Evolutionary conservation across 2,888 invertebrate species (phyloP).

Genomic region (Sminthurinus aureus): DNA sequence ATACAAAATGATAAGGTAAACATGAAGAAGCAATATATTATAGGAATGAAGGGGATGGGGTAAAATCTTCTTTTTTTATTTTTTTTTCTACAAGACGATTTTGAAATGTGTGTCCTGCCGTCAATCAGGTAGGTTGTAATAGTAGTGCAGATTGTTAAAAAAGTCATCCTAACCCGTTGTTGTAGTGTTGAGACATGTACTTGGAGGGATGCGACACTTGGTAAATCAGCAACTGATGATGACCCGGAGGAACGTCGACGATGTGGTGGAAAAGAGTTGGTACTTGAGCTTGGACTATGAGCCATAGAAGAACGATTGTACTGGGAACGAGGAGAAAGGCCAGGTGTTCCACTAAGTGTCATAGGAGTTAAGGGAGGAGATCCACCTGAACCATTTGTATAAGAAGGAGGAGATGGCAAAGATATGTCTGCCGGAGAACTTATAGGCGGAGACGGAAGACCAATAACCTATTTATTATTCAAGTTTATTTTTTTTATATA

Average conservation of each 20-base stretch:
- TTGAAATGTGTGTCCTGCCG: constrained; percentile 15
- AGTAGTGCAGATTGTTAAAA: background rate
- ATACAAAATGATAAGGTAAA: too few relatives aligned
- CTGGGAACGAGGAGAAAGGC: constrained; percentile 47
- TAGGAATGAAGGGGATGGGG: background rate
- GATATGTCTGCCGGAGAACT: constrained; percentile 49
- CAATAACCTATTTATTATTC: constrained; percentile 37
- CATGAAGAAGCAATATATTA: too few relatives aligned
- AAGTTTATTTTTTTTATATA: too few relatives aligned
- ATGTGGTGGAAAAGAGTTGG: constrained; percentile 47
- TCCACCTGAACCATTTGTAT: constrained; percentile 48
- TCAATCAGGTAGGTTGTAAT: constrained; percentile 44
- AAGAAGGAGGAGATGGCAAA: constrained; percentile 56
- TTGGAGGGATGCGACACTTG: constrained; percentile 67
- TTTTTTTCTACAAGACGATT: constrained; percentile 36
- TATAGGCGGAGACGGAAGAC: constrained; percentile 56
- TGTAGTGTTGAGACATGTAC: constrained; percentile 77
- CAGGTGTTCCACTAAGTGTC: constrained; percentile 44
- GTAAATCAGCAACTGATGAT: constrained; percentile 68
- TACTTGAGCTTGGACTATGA: constrained; percentile 54
- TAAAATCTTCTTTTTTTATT: constrained; percentile 40
- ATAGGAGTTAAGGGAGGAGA: constrained; percentile 53
- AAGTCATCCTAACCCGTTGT: constrained; percentile 79
- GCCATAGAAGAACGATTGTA: constrained; percentile 42
- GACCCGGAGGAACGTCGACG: constrained; percentile 58